Conservation (phyloP, 2,113 vertebrate species). For the Anser brachyrhynchus region DNA sequence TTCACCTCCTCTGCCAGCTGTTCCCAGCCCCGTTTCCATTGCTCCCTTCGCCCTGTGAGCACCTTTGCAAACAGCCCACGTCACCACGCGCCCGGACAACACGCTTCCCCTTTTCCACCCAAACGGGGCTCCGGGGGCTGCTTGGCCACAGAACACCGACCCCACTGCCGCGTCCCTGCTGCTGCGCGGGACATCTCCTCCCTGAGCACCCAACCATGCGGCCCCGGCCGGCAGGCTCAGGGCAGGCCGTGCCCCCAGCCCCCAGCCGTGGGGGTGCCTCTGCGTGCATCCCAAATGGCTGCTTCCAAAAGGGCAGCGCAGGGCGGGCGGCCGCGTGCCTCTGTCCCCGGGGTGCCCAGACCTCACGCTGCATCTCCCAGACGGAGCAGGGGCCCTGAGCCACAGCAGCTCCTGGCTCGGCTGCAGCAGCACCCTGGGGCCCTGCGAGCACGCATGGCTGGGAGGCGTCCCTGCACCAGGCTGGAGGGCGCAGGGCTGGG, state of each 20-base stretch:
- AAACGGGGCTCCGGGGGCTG: rapidly evolving
- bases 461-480: too few relatives aligned
- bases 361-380: neutral
- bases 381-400: too few relatives aligned
- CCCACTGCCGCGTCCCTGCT: rapidly evolving
- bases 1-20: neutral
- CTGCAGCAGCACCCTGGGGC: too few relatives aligned
- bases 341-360: neutral
- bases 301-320: neutral
- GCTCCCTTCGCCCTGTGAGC: rapidly evolving
- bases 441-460: too few relatives aligned
- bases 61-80: rapidly evolving
- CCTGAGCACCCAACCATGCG: rapidly evolving
- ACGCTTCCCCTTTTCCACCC: neutral
- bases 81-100: neutral
- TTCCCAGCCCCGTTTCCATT: rapidly evolving
- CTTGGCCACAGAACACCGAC: neutral
- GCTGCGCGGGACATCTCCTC: rapidly evolving
- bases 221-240: rapidly evolving
- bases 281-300: neutral
- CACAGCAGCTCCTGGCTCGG: too few relatives aligned
- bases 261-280: neutral
- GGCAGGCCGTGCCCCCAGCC: neutral
- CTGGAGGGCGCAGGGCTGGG: too few relatives aligned
- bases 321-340: neutral